Evolutionary conservation across 2,888 invertebrate species (phyloP).

Genomic region (Cephus runcator): DNA sequence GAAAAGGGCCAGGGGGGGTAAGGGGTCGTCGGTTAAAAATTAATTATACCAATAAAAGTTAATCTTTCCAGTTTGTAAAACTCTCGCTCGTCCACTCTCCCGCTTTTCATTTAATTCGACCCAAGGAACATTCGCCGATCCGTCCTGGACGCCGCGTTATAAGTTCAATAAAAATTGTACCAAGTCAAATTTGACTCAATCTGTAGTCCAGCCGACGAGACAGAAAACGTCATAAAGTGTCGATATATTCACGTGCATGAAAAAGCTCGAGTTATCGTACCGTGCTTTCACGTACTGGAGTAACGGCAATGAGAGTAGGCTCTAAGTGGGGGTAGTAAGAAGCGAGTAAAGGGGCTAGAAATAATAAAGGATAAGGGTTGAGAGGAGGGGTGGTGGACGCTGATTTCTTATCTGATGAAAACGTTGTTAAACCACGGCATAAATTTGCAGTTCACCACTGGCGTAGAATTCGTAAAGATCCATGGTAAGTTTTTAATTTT

Average conservation of each 20-base stretch:
- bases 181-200: conserved; percentile 15
- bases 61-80: conserved; percentile 35
- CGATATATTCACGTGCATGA: not conserved
- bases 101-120: not conserved
- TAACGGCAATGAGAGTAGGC: no score
- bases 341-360: conserved; percentile 7
- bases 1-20: not conserved
- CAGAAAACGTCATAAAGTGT: not conserved
- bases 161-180: conserved; percentile 32
- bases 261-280: not conserved
- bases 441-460: conserved; percentile 30
- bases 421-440: conserved; percentile 30
- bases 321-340: not conserved
- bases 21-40: conserved; percentile 35
- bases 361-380: conserved; percentile 17
- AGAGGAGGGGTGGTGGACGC: conserved; percentile 16
- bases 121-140: not conserved
- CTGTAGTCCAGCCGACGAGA: not conserved
- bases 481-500: no score
- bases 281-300: no score
- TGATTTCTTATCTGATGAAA: conserved; percentile 34
- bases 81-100: not conserved
- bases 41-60: conserved; percentile 47
- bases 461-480: conserved; percentile 9
- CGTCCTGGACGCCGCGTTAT: conserved; percentile 10